These are phyloP conservation scores for Cephalopachus bancanus DNA, from an alignment of 2,797 vertebrate species.

Conservation along the genomic window DNA sequence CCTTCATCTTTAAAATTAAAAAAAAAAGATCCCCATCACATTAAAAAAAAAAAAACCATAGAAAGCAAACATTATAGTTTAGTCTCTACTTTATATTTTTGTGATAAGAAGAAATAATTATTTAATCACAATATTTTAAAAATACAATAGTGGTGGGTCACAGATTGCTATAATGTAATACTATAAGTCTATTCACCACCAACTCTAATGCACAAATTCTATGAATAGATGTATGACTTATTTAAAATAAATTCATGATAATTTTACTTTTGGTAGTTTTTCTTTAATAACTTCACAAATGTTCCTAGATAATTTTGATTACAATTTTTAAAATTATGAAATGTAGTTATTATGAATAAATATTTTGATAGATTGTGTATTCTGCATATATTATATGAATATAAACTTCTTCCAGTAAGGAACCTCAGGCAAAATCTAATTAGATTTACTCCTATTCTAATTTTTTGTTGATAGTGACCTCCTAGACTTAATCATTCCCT, in stretches of 20 bases:
- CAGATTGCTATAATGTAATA: not conserved
- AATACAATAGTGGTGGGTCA: not conserved
- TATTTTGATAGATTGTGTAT: not conserved
- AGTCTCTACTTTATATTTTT: not conserved
- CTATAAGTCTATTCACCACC: not conserved
- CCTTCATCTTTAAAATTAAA: too few relatives aligned
- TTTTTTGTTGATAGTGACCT: not conserved
- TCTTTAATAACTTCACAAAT: not conserved
- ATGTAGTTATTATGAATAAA: not conserved
- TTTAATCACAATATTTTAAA: not conserved
- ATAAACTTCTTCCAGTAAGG: not conserved
- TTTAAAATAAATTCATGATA: slow-evolving; percentile 4
- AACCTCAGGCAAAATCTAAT: not conserved
- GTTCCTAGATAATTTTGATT: not conserved
- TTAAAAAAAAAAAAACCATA: too few relatives aligned
- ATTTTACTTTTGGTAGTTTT: slow-evolving; percentile 18
- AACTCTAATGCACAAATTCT: not conserved
- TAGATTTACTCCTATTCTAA: not conserved
- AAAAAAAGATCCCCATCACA: too few relatives aligned
- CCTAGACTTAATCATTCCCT: not conserved
- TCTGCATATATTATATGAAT: not conserved
- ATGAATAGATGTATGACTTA: not conserved
- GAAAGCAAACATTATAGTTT: not conserved
- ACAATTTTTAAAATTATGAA: not conserved
- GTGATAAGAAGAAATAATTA: not conserved